These are phyloP conservation scores for Rhinopomastus cyanomelas DNA, from an alignment of 2,113 vertebrate species.

Conservation along the genomic window DNA sequence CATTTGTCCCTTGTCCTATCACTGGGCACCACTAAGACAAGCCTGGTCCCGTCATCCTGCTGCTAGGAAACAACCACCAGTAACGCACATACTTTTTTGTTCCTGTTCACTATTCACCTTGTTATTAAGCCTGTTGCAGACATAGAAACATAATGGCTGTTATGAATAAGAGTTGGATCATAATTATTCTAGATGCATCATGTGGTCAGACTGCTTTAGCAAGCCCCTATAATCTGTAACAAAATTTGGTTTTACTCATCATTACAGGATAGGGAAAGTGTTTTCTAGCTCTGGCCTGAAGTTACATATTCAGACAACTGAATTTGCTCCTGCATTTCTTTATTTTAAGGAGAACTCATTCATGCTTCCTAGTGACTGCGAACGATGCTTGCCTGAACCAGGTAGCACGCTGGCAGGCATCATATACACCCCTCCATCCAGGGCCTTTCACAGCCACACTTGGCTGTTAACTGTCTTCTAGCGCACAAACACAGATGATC, in stretches of 20 bases:
- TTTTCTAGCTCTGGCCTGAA: background rate
- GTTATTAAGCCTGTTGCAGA: constrained; percentile 5
- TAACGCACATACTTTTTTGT: background rate
- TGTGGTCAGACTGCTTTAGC: background rate
- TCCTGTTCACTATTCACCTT: background rate
- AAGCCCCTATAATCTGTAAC: background rate
- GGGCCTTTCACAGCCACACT: background rate
- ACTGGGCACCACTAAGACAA: no score
- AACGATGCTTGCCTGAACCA: background rate
- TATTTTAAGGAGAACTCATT: background rate
- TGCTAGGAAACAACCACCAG: background rate
- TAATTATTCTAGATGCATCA: background rate
- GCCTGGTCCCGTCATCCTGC: no score
- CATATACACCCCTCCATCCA: background rate
- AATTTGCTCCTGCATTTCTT: background rate
- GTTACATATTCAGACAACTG: background rate
- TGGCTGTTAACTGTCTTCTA: background rate
- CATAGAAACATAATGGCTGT: background rate
- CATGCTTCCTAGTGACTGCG: background rate
- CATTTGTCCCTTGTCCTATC: no score
- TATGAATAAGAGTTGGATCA: background rate
- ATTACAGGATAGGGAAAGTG: background rate
- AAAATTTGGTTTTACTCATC: background rate
- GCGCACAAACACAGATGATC: background rate
- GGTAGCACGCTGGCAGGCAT: background rate